Percentiles rank a stretch among this genome's conserved stretches.
Evolutionary conservation across 1,140 invertebrate species (phyloP).

Genomic region (Bicyclus anynana): DNA sequence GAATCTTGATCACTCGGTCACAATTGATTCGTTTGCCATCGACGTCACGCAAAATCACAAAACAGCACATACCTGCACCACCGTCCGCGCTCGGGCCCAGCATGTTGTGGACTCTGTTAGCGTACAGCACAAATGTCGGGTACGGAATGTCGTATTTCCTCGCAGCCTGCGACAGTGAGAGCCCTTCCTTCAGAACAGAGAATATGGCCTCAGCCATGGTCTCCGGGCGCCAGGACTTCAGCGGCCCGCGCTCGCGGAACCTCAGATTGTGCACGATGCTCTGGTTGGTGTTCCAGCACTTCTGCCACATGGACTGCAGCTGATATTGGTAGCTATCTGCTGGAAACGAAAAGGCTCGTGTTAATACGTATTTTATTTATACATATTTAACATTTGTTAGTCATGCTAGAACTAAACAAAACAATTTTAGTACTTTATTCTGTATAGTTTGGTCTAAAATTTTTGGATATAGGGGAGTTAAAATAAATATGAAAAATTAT

Average conservation of each 20-base stretch:
- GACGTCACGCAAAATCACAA: background rate
- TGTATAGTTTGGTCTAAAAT: no score
- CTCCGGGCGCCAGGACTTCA: conserved; percentile 95
- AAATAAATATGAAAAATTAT: no score
- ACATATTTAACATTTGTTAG: no score
- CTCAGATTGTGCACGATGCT: conserved; percentile 91
- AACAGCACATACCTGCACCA: conserved; percentile 83
- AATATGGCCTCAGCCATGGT: conserved; percentile 96
- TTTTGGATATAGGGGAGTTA: no score
- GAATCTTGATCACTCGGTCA: background rate
- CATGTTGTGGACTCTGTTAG: conserved; percentile 95
- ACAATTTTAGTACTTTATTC: no score
- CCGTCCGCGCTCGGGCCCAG: conserved; percentile 92
- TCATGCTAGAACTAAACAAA: no score
- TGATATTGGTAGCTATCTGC: conserved; percentile 96
- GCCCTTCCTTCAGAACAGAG: conserved; percentile 92
- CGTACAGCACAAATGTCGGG: conserved; percentile 95
- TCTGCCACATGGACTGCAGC: conserved; percentile 95
- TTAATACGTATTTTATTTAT: no score
- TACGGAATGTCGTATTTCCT: conserved; percentile 96
- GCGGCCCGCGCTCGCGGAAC: conserved; percentile 92
- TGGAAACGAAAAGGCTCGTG: conserved; percentile 64
- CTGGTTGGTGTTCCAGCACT: conserved; percentile 95
- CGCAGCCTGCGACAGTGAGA: conserved; percentile 92
- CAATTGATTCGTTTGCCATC: conserved; percentile 28